Evolutionary conservation across 2,113 vertebrate species (phyloP).

Genomic region (Hiodon alosoides): DNA sequence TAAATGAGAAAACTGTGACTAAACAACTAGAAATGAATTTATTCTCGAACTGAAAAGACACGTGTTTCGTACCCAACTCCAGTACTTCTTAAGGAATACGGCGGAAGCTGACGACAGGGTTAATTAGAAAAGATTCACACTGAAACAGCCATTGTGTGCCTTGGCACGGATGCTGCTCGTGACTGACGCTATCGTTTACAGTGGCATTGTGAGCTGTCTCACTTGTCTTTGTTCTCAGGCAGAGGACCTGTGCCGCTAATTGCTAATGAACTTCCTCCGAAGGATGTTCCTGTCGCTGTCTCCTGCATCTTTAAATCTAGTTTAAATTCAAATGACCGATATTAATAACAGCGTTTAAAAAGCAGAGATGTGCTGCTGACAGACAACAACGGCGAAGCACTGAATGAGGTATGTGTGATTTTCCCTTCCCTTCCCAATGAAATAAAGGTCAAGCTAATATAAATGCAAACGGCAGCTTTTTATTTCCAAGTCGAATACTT

Average conservation of each 20-base stretch:
- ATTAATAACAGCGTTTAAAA: neutral
- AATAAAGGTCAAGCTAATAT: conserved; percentile 1
- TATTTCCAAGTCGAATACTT: neutral
- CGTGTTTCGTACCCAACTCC: too few species aligned
- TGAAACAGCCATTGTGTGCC: neutral
- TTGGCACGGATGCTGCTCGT: neutral
- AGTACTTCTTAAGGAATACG: neutral
- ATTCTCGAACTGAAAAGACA: too few species aligned
- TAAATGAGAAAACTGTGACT: too few species aligned
- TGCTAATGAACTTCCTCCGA: conserved; percentile 19
- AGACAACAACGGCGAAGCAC: neutral
- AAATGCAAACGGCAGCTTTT: neutral
- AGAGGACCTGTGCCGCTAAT: conserved; percentile 14
- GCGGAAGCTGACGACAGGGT: neutral
- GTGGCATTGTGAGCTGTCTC: conserved; percentile 5
- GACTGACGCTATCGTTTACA: conserved; percentile 2
- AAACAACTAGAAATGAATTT: too few species aligned
- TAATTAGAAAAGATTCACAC: conserved; percentile 9
- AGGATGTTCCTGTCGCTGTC: conserved; percentile 10
- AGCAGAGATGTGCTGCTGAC: conserved; percentile 2
- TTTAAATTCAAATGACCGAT: conserved; percentile 17
- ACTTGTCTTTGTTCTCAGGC: neutral
- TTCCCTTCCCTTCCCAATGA: neutral
- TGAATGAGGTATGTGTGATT: neutral
- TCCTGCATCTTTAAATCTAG: neutral